Percentiles rank a stretch among this genome's conserved stretches.
phyloP scores from a whole-genome alignment of 2,888 invertebrate genomes.

The Vanessa cardui region DNA sequence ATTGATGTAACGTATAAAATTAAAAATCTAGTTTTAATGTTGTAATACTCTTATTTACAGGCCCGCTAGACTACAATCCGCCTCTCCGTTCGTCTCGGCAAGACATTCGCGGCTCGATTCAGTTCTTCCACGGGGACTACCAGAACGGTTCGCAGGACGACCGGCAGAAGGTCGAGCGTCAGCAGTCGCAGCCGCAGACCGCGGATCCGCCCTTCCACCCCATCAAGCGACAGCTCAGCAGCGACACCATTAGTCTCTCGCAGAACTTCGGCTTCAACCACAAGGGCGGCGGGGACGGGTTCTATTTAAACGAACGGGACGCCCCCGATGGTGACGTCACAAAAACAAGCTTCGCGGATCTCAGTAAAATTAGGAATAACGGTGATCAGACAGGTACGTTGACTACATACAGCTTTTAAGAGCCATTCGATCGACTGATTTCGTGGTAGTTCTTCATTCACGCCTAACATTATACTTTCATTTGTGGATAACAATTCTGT shows the following conservation, averaged over 20 bases:
- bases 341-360: conserved; percentile 88
- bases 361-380: conserved; percentile 82
- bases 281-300: conserved; percentile 74
- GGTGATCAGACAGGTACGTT: conserved; percentile 73
- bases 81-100: conserved; percentile 89
- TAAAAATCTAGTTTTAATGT: too few relatives aligned
- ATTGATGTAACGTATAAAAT: too few relatives aligned
- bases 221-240: conserved; percentile 83
- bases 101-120: conserved; percentile 88
- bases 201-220: conserved; percentile 52
- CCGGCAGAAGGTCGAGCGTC: conserved; percentile 78
- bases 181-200: conserved; percentile 78
- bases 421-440: background rate
- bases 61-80: conserved; percentile 85
- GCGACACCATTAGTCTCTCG: conserved; percentile 77
- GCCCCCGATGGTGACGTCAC: conserved; percentile 82
- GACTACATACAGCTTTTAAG: too few relatives aligned
- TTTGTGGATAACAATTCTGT: background rate
- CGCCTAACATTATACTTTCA: too few relatives aligned
- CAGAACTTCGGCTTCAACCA: conserved; percentile 61
- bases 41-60: conserved; percentile 47
- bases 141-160: conserved; percentile 70
- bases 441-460: background rate
- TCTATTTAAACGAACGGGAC: conserved; percentile 79
- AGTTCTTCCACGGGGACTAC: conserved; percentile 85